Percentiles rank a stretch among this genome's conserved stretches.
Conservation (phyloP, 2,797 vertebrate genomes). For the Champsocephalus esox region DNA sequence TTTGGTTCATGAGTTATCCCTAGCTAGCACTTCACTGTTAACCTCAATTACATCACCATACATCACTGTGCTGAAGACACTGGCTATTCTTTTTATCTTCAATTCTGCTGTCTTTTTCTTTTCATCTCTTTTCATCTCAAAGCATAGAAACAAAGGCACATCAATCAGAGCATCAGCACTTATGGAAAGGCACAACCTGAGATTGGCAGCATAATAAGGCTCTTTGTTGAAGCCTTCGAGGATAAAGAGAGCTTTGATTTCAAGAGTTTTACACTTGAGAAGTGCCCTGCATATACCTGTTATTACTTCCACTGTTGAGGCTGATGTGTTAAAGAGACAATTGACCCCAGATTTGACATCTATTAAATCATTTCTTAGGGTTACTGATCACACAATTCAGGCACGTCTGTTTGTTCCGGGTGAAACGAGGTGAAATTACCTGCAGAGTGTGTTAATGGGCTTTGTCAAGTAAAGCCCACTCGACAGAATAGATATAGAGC, state of each 20-base stretch:
- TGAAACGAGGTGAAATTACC: conserved; percentile 29
- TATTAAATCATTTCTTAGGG: conserved; percentile 13
- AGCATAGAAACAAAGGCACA: conserved; percentile 43
- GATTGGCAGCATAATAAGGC: conserved; percentile 38
- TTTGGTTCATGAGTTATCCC: too few species aligned
- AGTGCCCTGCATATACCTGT: conserved; percentile 8
- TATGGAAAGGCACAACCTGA: conserved; percentile 34
- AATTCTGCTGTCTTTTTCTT: conserved; percentile 37
- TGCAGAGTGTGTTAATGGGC: conserved; percentile 17
- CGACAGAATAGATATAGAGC: conserved; percentile 17
- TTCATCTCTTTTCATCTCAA: conserved; percentile 51
- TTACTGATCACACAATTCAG: conserved; percentile 23
- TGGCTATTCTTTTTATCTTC: conserved; percentile 52
- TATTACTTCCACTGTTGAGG: conserved; percentile 2
- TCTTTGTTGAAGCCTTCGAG: conserved; percentile 20
- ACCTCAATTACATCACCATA: conserved; percentile 4
- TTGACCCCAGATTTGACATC: conserved; percentile 26
- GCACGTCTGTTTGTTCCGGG: conserved; percentile 10
- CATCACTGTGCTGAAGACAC: neutral
- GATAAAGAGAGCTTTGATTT: conserved; percentile 47
- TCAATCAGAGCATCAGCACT: conserved; percentile 57
- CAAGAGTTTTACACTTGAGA: conserved; percentile 17
- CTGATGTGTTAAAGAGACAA: neutral
- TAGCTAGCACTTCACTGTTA: neutral
- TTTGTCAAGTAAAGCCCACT: conserved; percentile 10